These are phyloP conservation scores for Drosophila rufa DNA, from an alignment of 1,140 invertebrate genomes.

Conservation along the genomic window DNA sequence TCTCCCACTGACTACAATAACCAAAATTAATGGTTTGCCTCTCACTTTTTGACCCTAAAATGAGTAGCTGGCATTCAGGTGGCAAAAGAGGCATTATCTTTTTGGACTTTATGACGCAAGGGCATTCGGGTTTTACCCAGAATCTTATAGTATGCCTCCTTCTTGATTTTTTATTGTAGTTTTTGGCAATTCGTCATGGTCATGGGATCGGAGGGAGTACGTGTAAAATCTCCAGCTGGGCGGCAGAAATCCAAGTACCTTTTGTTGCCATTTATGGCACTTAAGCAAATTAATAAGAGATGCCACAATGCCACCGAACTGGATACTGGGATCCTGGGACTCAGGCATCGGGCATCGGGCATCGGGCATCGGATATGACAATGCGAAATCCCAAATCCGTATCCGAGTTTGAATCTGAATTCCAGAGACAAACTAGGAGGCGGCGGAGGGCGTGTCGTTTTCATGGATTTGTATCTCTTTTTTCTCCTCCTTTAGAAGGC, in stretches of 20 bases:
- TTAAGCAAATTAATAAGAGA: conserved; percentile 82
- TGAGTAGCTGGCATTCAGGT: neutral
- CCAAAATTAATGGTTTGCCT: neutral
- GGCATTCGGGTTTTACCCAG: conserved; percentile 18
- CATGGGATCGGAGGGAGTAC: conserved; percentile 37
- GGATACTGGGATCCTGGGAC: neutral
- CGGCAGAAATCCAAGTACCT: conserved; percentile 59
- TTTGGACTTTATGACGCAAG: conserved; percentile 31
- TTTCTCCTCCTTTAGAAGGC: conserved; percentile 27
- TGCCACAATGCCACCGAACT: conserved; percentile 46
- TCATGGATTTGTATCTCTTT: conserved; percentile 70
- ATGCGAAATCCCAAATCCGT: conserved; percentile 14
- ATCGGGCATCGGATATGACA: conserved; percentile 9
- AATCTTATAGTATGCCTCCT: conserved; percentile 11
- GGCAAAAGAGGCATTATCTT: neutral
- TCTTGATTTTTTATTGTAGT: conserved; percentile 26
- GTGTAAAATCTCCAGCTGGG: conserved; percentile 74
- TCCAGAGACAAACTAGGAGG: neutral
- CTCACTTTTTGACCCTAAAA: neutral
- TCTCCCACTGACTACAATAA: no score
- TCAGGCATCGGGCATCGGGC: neutral
- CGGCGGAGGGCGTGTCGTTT: conserved; percentile 29
- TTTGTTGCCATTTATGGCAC: conserved; percentile 79
- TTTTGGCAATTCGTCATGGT: conserved; percentile 75
- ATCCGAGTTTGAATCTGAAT: conserved; percentile 16